Evolutionary conservation across 2,113 vertebrate species (phyloP), one percentile per base, ranked within the genome.

Genomic region (Sus scrofa): DNA sequence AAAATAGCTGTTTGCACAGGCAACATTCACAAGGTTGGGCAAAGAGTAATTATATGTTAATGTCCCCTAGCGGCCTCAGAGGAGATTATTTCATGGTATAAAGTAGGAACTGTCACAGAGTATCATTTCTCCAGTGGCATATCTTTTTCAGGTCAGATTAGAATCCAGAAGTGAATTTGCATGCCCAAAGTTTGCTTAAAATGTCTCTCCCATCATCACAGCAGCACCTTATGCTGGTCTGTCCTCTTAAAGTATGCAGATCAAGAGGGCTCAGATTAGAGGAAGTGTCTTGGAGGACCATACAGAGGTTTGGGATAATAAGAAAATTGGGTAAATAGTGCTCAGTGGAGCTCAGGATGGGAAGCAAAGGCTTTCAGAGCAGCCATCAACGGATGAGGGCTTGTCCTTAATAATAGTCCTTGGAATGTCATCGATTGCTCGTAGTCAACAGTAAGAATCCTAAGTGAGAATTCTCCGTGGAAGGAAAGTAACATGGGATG

Each of bases 101-200:
- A 26, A 5, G 7, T 14, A 75, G 74, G 19, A 39, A 62, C 20
- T 13, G 27, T 67, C 52, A 54, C 1, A 14, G 44, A 1, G 52
- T 34, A 54, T 92, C 20, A 27, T 52, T 71, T 83, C 50, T 88
- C 11, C 37, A 7, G 3, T 19, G 32, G 22, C 13, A 32, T 60
- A 22, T 24, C 16, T 30, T 22, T 85, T 44, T 71, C 62, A 92
- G n/a, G 9, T 86, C 56, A 71, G 22, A 62, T 60, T 63, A 44
- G 67, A 65, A 89, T 73, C 62, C 50, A 56, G n/a, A 81, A 68
- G 39, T 91, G 92, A 34, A 30, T 58, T 93, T 86, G n/a, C 60
- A 77, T 26, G 50, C 62, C 78, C 62, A 37, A 74, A 78, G 15
- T 70, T 70, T 83, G 54, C 39, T 88, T 86, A 62, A 70, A 78